Evolutionary conservation across 2,888 invertebrate species (phyloP).

Genomic region (Napeogenes sylphis): DNA sequence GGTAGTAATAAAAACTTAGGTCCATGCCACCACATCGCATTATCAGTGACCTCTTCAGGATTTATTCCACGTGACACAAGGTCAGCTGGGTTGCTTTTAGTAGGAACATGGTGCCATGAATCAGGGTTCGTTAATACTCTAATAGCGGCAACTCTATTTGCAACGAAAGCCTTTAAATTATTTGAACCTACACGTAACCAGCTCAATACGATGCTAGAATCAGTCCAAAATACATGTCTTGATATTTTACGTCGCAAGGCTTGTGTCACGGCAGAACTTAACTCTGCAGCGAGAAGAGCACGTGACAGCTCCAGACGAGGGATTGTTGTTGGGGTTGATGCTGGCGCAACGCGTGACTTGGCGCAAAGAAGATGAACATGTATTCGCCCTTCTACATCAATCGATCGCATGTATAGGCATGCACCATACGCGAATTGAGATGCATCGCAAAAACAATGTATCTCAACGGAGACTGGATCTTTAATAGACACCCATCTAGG

Average conservation of each 20-base stretch:
- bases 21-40: constrained; percentile 14
- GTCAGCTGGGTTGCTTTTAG: constrained; percentile 21
- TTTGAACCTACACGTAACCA: constrained; percentile 1
- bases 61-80: constrained; percentile 11
- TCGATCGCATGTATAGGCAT: constrained; percentile 12
- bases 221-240: constrained; percentile 10
- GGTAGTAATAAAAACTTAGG: constrained; percentile 11
- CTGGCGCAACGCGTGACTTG: constrained; percentile 16
- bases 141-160: too few species aligned
- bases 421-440: constrained; percentile 10
- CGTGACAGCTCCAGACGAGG: constrained; percentile 20
- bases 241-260: constrained; percentile 7
- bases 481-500: constrained; percentile 11
- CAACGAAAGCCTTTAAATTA: too few species aligned
- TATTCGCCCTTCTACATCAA: too few species aligned
- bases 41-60: neutral
- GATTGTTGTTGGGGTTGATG: constrained; percentile 17
- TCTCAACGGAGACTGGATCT: constrained; percentile 9
- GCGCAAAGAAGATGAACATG: constrained; percentile 12
- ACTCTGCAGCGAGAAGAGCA: constrained; percentile 11
- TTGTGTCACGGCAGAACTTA: constrained; percentile 4
- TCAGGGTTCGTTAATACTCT: too few species aligned
- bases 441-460: constrained; percentile 16
- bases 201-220: constrained; percentile 13
- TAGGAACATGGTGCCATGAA: constrained; percentile 18